phyloP scores from a whole-genome alignment of 2,888 invertebrate genomes.

The Hirtodrosophila duncani region DNA sequence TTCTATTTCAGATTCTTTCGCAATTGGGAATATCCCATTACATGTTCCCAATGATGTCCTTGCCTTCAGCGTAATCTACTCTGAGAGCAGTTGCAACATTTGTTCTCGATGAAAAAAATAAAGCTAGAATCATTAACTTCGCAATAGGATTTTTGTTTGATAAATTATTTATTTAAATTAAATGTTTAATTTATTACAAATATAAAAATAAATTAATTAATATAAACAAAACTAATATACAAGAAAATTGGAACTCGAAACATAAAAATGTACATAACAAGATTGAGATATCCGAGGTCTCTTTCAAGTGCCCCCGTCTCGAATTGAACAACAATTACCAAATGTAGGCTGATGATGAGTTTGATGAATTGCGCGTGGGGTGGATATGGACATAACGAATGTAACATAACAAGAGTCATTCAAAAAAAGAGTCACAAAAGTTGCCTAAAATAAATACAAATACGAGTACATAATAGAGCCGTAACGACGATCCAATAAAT shows the following conservation, averaged over 20 bases:
- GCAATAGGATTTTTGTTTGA: slow-evolving; percentile 5
- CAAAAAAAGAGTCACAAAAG: slow-evolving; percentile 5
- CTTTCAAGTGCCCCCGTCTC: slow-evolving; percentile 5
- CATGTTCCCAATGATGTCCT: too few species aligned
- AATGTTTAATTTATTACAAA: slow-evolving; percentile 62
- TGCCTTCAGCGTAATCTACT: too few species aligned
- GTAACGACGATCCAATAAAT: slow-evolving; percentile 27
- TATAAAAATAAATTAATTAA: slow-evolving; percentile 70
- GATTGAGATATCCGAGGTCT: slow-evolving; percentile 5
- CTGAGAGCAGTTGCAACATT: too few species aligned
- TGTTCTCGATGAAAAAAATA: too few species aligned
- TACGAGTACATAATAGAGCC: too few species aligned
- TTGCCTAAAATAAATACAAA: slow-evolving; percentile 29
- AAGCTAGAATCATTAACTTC: too few species aligned
- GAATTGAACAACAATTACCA: slow-evolving; percentile 20
- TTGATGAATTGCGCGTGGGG: not conserved
- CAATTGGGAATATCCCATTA: too few species aligned
- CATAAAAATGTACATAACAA: slow-evolving; percentile 25
- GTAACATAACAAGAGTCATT: slow-evolving; percentile 15
- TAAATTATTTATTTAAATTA: slow-evolving; percentile 73
- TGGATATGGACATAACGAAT: slow-evolving; percentile 34
- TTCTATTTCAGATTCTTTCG: too few species aligned
- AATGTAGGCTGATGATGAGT: slow-evolving; percentile 24
- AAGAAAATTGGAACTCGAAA: slow-evolving; percentile 40
- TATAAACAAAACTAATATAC: slow-evolving; percentile 60